phyloP scores from a whole-genome alignment of 1,140 invertebrate genomes.

The Limonius californicus region DNA sequence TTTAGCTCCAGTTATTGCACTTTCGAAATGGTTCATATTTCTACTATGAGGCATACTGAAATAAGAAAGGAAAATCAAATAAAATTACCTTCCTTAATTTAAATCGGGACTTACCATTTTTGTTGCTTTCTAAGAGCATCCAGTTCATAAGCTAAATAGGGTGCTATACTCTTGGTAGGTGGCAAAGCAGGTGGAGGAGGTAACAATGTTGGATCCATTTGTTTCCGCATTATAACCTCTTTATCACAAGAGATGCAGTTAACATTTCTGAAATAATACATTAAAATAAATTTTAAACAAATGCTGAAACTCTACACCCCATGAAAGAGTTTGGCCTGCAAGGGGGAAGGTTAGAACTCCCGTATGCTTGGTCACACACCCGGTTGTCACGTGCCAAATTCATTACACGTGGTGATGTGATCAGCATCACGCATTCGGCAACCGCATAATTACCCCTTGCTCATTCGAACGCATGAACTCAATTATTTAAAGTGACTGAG shows the following conservation, averaged over 20 bases:
- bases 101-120: conserved; percentile 36
- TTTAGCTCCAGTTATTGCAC: conserved; percentile 29
- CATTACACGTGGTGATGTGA: too few relatives aligned
- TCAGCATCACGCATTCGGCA: too few relatives aligned
- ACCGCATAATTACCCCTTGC: too few relatives aligned
- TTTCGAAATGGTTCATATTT: conserved; percentile 48
- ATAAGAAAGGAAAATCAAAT: background rate
- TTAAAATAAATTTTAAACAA: background rate
- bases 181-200: conserved; percentile 49
- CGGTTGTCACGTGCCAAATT: too few relatives aligned
- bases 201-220: conserved; percentile 50
- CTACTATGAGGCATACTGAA: conserved; percentile 43
- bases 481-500: too few relatives aligned
- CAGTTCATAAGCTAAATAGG: conserved; percentile 64
- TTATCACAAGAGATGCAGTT: conserved; percentile 73
- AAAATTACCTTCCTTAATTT: background rate
- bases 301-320: too few relatives aligned
- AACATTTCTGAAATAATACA: conserved; percentile 53
- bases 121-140: conserved; percentile 58
- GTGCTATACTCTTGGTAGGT: conserved; percentile 56
- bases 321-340: too few relatives aligned
- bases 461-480: too few relatives aligned
- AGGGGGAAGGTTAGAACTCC: too few relatives aligned
- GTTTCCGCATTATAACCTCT: conserved; percentile 61
- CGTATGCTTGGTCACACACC: too few relatives aligned